Percentiles rank a stretch among this genome's conserved stretches.
These are phyloP conservation scores for Cavia porcellus DNA, from an alignment of 2,113 vertebrate species.

Conservation along the genomic window DNA sequence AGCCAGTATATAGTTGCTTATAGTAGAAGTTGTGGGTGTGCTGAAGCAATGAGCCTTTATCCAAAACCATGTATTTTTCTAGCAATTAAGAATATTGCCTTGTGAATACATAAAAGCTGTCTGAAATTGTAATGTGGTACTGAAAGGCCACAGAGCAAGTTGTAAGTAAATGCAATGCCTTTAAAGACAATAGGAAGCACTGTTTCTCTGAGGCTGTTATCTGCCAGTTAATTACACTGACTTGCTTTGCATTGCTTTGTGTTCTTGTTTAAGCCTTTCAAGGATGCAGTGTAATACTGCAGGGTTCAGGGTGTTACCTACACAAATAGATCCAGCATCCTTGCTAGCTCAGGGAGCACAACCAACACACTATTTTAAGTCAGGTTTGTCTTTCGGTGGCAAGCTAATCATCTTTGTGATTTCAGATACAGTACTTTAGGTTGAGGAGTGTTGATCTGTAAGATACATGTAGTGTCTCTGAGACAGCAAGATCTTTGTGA, in stretches of 20 bases:
- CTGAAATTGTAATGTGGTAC: conserved; percentile 27
- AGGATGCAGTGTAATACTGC: neutral
- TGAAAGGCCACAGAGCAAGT: conserved; percentile 51
- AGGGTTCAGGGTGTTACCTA: neutral
- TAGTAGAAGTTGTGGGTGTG: neutral
- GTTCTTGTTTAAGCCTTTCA: neutral
- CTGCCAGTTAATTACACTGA: conserved; percentile 13
- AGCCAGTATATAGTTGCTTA: neutral
- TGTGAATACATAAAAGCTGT: conserved; percentile 46
- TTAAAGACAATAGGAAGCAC: conserved; percentile 47
- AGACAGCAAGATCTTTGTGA: neutral
- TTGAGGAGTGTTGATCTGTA: neutral
- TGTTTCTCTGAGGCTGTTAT: conserved; percentile 35
- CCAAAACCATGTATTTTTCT: neutral
- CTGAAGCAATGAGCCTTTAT: neutral
- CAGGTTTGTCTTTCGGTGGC: neutral
- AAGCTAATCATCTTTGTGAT: neutral
- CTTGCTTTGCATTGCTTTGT: conserved; percentile 28
- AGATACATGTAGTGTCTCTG: neutral
- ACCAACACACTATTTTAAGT: neutral
- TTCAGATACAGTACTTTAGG: neutral
- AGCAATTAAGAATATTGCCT: neutral
- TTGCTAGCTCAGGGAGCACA: neutral
- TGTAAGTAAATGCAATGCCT: conserved; percentile 63
- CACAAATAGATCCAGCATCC: neutral